Evolutionary conservation across 2,888 invertebrate species (phyloP).

Genomic region (Orthosia cruda): DNA sequence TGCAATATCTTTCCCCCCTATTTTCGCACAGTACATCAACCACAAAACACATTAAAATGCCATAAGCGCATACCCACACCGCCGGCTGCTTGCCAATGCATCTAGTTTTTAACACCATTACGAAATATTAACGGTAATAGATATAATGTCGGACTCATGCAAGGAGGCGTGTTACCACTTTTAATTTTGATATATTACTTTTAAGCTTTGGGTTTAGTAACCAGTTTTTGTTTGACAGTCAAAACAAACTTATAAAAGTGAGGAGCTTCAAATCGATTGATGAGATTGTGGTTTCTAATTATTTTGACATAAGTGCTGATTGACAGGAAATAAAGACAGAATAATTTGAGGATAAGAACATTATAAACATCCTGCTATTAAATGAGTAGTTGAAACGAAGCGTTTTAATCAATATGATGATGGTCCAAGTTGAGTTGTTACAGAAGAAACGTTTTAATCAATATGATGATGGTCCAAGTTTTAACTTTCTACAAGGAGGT

Average conservation of each 20-base stretch:
- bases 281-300: constrained; percentile 5
- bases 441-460: not conserved
- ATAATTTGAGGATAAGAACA: not conserved
- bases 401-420: not conserved
- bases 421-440: too few relatives aligned
- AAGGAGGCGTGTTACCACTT: constrained; percentile 75
- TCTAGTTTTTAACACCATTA: constrained; percentile 60
- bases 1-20: not conserved
- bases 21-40: constrained; percentile 39
- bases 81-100: constrained; percentile 23
- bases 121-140: constrained; percentile 74
- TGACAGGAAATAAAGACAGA: not conserved
- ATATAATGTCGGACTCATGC: constrained; percentile 63
- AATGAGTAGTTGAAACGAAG: not conserved
- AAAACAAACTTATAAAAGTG: constrained; percentile 48
- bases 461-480: not conserved
- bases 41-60: constrained; percentile 54
- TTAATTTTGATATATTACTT: constrained; percentile 85
- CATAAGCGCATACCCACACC: constrained; percentile 35
- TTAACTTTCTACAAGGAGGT: constrained; percentile 2
- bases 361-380: not conserved
- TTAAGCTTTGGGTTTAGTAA: constrained; percentile 56
- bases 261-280: constrained; percentile 48
- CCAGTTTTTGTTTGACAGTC: constrained; percentile 45
- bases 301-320: not conserved